Base-by-base conservation (phyloP, 2,888 invertebrate species). In the Drosophila neonasuta region DNA sequence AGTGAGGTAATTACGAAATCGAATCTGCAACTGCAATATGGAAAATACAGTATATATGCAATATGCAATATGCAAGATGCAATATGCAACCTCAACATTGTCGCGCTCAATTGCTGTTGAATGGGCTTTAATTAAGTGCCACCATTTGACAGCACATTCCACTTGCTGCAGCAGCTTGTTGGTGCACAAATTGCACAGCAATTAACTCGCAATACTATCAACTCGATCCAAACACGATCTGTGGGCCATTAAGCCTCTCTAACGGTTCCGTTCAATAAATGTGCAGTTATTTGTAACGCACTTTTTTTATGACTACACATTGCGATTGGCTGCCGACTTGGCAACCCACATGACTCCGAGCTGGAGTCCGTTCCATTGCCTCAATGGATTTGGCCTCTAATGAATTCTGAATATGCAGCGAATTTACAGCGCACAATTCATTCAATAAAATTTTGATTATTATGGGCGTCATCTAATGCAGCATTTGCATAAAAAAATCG, bases 1-100 rank as follows among this genome's bases (percentile, higher is more conserved):
- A 89, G 90, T 90, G 77, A 90, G 90, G 90, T 90, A 87, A 87
- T 68, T 39, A 58, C 34, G 41, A 30, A 34, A 24, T 24, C 24
- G 24, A 24, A 24, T 24, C 24, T 34, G n/a, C 4, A 48, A 45
- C 42, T 57, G 41, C 41, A 7, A 15, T 39, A 10, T 49, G 30
- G 17, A 11, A 32, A 15, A 11, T 45, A 15, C 48, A 51, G 6
- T 24, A 24, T 1, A 36, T 46, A 36, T 36, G 36, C n/a, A 11
- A 36, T 3, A 11, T 34, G 10, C 34, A 10, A 10, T 62, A 58
- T n/a, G 15, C 39, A 41, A 42, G 13, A 39, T 29, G 15, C 42
- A 49, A 24, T 62, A 58, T n/a, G 15, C 39, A 41, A 42, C 32
- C 39, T 30, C 11, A 20, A 52, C 34, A 0, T 15, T 39, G 13